Conservation (phyloP, 2,113 vertebrate species). For the Corythornis cristatus region DNA sequence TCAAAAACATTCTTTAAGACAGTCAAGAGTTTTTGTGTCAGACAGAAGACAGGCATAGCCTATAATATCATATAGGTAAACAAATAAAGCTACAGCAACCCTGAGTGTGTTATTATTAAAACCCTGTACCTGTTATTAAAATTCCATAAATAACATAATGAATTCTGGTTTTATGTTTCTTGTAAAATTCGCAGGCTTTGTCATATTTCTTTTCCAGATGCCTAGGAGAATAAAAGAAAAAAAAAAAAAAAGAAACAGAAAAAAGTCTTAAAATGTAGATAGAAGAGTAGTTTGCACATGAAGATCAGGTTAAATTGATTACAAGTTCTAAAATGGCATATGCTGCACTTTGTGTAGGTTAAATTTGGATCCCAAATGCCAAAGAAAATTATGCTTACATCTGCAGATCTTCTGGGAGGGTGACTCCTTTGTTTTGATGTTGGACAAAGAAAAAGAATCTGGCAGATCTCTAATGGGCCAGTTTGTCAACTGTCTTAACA, state of each 20-base stretch:
- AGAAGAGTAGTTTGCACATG: background rate
- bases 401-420: background rate
- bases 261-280: background rate
- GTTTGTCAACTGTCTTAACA: fast-evolving
- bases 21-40: background rate
- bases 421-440: background rate
- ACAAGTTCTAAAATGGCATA: background rate
- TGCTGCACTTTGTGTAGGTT: background rate
- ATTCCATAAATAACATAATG: conserved; percentile 48
- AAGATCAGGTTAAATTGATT: background rate
- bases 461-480: background rate
- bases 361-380: background rate
- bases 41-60: background rate
- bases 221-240: conserved; percentile 60
- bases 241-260: background rate
- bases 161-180: conserved; percentile 72
- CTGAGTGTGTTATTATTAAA: background rate
- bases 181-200: conserved; percentile 52
- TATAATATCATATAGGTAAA: background rate
- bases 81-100: background rate
- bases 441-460: background rate
- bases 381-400: fast-evolving
- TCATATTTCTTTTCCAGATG: conserved; percentile 74
- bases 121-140: conserved; percentile 78
- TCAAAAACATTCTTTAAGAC: background rate